Evolutionary conservation across 2,113 vertebrate genomes (phyloP).

Genomic region (Benitochromis conjunctus): DNA sequence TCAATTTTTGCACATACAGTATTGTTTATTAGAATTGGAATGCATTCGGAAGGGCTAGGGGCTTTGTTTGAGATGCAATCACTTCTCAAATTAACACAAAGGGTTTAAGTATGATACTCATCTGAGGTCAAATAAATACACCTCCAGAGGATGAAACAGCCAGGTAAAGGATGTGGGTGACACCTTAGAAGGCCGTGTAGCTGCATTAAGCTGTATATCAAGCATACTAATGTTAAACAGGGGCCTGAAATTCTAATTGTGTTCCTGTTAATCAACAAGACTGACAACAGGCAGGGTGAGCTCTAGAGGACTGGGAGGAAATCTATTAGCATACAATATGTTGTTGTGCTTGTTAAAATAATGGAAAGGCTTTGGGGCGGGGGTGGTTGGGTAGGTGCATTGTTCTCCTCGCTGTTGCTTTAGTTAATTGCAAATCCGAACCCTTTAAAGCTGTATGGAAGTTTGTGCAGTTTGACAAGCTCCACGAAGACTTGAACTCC

Average conservation of each 20-base stretch:
- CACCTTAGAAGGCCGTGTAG: slow-evolving; percentile 1
- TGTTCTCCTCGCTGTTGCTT: slow-evolving; percentile 57
- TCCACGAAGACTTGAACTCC: slow-evolving; percentile 52
- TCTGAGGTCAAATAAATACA: slow-evolving; percentile 14
- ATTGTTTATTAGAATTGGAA: neutral
- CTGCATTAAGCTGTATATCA: slow-evolving; percentile 14
- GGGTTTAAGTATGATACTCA: slow-evolving; percentile 8
- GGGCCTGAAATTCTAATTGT: slow-evolving; percentile 58
- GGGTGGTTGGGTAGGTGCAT: slow-evolving; percentile 50
- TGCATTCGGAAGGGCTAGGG: neutral
- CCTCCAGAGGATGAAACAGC: neutral
- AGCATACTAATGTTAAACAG: slow-evolving; percentile 61
- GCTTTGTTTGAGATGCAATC: slow-evolving; percentile 28
- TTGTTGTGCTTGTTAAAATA: slow-evolving; percentile 73
- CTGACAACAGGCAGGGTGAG: slow-evolving; percentile 56
- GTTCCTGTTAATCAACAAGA: slow-evolving; percentile 63
- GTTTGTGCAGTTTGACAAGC: slow-evolving; percentile 62
- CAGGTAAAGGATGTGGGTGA: neutral
- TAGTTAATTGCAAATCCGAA: slow-evolving; percentile 65
- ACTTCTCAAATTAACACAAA: slow-evolving; percentile 26
- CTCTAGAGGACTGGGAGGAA: slow-evolving; percentile 54
- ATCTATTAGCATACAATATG: slow-evolving; percentile 71
- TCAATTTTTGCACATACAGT: neutral
- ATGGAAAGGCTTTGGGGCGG: slow-evolving; percentile 57
- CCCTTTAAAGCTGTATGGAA: slow-evolving; percentile 53